Evolutionary conservation across 2,888 invertebrate species (phyloP).

Genomic region (Drosophila mayaguana): DNA sequence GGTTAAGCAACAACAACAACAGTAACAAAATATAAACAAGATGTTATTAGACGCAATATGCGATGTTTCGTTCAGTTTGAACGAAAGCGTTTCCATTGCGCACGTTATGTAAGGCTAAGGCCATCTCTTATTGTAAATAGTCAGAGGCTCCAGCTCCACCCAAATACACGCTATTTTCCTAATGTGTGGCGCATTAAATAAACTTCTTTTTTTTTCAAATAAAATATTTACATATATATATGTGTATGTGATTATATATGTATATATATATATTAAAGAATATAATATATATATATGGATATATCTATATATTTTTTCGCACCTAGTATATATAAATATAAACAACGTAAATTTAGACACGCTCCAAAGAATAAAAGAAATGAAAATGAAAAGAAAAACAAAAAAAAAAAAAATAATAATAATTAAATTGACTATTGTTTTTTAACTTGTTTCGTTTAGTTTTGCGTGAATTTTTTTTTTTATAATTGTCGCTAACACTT

Average conservation of each 20-base stretch:
- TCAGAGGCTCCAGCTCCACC: constrained; percentile 51
- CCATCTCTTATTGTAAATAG: constrained; percentile 46
- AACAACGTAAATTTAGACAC: constrained; percentile 23
- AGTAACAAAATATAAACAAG: neutral
- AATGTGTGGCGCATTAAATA: constrained; percentile 34
- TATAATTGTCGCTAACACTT: constrained; percentile 44
- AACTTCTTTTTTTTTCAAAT: constrained; percentile 25
- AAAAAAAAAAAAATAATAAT: constrained; percentile 13
- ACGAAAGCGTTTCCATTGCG: constrained; percentile 2
- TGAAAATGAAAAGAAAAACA: constrained; percentile 1
- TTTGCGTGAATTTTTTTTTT: constrained; percentile 32
- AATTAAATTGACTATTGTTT: constrained; percentile 12
- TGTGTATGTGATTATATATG: constrained; percentile 24
- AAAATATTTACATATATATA: constrained; percentile 7
- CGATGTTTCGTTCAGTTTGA: constrained; percentile 1
- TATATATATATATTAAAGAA: constrained; percentile 11
- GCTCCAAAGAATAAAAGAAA: constrained; percentile 11
- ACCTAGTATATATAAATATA: constrained; percentile 35
- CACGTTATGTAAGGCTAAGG: constrained; percentile 3
- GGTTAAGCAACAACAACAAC: neutral
- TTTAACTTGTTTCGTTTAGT: constrained; percentile 14
- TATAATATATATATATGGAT: constrained; percentile 17
- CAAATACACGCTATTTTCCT: constrained; percentile 36
- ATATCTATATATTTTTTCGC: constrained; percentile 43
- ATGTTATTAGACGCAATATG: neutral